A percentile compares a stretch with the other conserved stretches of the same genome.
Conservation (phyloP, 2,888 invertebrate genomes). For the Biston betularia region DNA sequence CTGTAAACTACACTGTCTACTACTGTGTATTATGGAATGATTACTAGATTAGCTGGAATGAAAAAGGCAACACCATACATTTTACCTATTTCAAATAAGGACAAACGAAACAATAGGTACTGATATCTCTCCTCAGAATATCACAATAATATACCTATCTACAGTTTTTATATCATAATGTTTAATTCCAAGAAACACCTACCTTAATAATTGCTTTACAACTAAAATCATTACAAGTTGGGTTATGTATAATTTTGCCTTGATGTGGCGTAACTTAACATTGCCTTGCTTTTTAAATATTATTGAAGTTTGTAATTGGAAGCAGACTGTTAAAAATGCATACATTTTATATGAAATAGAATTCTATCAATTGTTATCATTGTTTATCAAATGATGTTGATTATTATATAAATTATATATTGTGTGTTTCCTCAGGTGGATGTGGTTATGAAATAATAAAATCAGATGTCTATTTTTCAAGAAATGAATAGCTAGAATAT, state of each 20-base stretch:
- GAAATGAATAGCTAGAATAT: slow-evolving; percentile 77
- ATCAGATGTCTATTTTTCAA: slow-evolving; percentile 82
- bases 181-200: slow-evolving; percentile 7
- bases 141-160: not conserved
- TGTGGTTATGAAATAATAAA: slow-evolving; percentile 72
- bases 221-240: slow-evolving; percentile 18
- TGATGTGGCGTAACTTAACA: slow-evolving; percentile 21
- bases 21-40: not conserved
- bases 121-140: slow-evolving; percentile 14
- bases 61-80: not conserved
- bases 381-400: slow-evolving; percentile 82
- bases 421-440: slow-evolving; percentile 78
- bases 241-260: slow-evolving; percentile 43
- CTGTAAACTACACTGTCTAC: not conserved
- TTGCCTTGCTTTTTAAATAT: slow-evolving; percentile 54
- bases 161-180: not conserved
- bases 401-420: slow-evolving; percentile 82
- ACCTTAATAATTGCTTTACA: slow-evolving; percentile 7
- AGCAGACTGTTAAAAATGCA: slow-evolving; percentile 77
- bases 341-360: slow-evolving; percentile 77
- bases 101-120: not conserved
- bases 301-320: slow-evolving; percentile 57
- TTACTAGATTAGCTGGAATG: slow-evolving; percentile 9
- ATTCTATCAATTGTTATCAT: slow-evolving; percentile 83
- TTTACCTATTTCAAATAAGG: slow-evolving; percentile 6